Base-by-base conservation (phyloP, 2,888 invertebrate species). In the Nomada hirtipes region DNA sequence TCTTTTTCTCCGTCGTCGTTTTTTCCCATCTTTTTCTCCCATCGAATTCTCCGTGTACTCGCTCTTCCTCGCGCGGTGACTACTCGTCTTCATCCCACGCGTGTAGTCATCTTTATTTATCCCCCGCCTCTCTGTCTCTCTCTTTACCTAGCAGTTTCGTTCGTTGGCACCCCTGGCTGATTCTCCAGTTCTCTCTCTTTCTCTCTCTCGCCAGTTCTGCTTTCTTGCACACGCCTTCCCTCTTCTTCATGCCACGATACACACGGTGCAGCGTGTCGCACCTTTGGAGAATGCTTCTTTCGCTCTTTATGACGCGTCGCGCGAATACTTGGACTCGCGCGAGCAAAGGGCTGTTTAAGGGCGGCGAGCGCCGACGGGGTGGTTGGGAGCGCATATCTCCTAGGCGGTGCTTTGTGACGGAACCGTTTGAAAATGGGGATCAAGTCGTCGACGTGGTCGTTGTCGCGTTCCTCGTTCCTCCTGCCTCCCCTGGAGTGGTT, bases 281-380 rank as follows among this genome's bases (percentile, higher is more conserved):
- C 85, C 83, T 87, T 82, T 80, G 71, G 83, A 85, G 85, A 87
- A 83, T 78, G 87, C 85, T 87, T 87, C 87, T 82, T 82, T 82
- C 85, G 76, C 75, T 79, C 87, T 87, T 85, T 85, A 81, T 76
- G 72, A 83, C 79, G 77, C 75, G 61, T 64, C 74, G 53, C 26
- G 44, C 64, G 73, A 73, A 79, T 75, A 76, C 82, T 86, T 76
- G 82, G 79, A 69, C 78, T 36, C 52, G 55, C 44, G 72, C 61
- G 63, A 72, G 77, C 79, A 83, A 70, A 84, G 83, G 68, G 84
- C 79, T 83, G 84, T 76, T 84, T 79, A 76, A 84, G 83, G 72
- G 76, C 50, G 53, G 47, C 53, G 64, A 61, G 53, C 60, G n/a
- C 57, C 55, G 53, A 67, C 55, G 64, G 71, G 44, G 44, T 53